Evolutionary conservation across 1,140 invertebrate genomes (phyloP).

Genomic region (Drosophila equinoxialis): DNA sequence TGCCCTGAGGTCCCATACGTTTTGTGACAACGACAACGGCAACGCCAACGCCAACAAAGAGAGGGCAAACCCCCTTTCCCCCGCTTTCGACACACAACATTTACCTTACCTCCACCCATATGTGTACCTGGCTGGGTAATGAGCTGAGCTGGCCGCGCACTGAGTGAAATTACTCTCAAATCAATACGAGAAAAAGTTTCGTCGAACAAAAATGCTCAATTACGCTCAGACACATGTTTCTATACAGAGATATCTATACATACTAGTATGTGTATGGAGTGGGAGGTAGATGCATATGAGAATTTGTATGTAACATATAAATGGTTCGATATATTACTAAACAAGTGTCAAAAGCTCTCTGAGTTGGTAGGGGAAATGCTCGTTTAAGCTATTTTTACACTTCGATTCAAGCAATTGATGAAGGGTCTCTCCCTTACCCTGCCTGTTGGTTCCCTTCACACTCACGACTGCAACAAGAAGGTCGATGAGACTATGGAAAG

Average conservation of each 20-base stretch:
- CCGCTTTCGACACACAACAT: background rate
- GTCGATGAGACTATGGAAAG: constrained; percentile 7
- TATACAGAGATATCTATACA: background rate
- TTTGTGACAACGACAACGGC: constrained; percentile 47
- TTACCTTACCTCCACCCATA: background rate
- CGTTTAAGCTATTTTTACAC: constrained; percentile 76
- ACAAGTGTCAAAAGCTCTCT: constrained; percentile 55
- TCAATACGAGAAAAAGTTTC: constrained; percentile 61
- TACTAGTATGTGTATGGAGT: background rate
- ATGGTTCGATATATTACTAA: constrained; percentile 44
- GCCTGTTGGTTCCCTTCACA: too few species aligned
- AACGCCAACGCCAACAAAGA: constrained; percentile 10
- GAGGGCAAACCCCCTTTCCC: constrained; percentile 2
- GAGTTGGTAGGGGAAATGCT: constrained; percentile 43
- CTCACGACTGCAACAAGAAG: constrained; percentile 6
- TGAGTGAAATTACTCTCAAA: constrained; percentile 57
- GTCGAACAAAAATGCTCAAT: constrained; percentile 19
- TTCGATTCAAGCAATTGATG: constrained; percentile 71
- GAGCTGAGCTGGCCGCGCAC: constrained; percentile 67
- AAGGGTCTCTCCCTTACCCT: background rate
- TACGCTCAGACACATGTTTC: constrained; percentile 12
- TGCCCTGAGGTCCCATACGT: constrained; percentile 50
- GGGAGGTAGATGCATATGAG: background rate
- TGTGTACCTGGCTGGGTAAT: constrained; percentile 19
- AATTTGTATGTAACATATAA: constrained; percentile 29